Base-by-base conservation (phyloP, 2,888 invertebrate species). In the Cremastobaeus sp. region DNA sequence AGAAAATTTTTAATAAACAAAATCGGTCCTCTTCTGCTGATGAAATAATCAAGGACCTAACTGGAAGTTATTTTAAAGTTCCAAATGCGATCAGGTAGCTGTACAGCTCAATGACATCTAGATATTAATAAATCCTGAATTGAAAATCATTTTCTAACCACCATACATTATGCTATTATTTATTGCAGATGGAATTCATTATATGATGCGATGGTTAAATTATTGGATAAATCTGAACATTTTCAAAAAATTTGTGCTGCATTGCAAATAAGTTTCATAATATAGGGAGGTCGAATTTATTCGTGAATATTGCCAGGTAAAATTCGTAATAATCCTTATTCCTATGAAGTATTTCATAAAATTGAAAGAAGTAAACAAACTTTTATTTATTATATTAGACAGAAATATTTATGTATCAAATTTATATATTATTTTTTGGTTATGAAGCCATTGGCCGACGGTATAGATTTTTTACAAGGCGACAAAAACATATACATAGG, bases 381-480 rank as follows among this genome's bases (percentile, higher is more conserved):
- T n/a, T n/a, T n/a, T n/a, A n/a, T n/a, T n/a, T n/a, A n/a, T n/a
- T n/a, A n/a, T n/a, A n/a, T n/a, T n/a, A n/a, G n/a, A n/a, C n/a
- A n/a, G n/a, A n/a, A n/a, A n/a, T n/a, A n/a, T n/a, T n/a, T n/a
- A n/a, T n/a, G n/a, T n/a, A n/a, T n/a, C n/a, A n/a, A n/a, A n/a
- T n/a, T n/a, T n/a, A n/a, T n/a, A n/a, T n/a, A n/a, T n/a, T n/a
- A n/a, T n/a, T n/a, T n/a, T n/a, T n/a, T n/a, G 14, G 52, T 54
- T 21, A 52, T 64, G 52, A 14, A 3, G 32, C 64, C 52, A 48
- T 8, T 64, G 20, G 25, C 52, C 1, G 45, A 35, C 34, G 64
- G 34, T 32, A 3, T 60, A 15, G 41, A 62, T 39, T 41, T 62
- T 8, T 62, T 62, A 30, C 62, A 62, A 62, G n/a, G 20, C 30